Percentiles rank a stretch among this genome's conserved stretches.
Evolutionary conservation across 2,888 invertebrate species (phyloP).

Genomic region (Drosophila histrio): DNA sequence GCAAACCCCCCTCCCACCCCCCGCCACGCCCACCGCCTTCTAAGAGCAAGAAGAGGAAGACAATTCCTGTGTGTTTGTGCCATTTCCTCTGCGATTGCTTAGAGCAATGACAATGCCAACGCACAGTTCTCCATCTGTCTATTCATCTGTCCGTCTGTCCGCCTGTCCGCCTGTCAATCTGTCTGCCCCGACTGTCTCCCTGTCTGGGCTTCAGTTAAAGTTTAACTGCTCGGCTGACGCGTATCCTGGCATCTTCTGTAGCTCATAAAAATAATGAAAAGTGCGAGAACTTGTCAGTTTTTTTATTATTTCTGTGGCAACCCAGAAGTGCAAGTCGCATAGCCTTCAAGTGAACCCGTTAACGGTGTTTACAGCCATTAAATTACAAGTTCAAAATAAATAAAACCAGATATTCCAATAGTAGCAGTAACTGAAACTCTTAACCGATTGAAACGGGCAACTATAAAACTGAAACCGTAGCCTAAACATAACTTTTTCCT

Average conservation of each 20-base stretch:
- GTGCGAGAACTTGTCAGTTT: constrained; percentile 44
- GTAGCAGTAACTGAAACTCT: too few species aligned
- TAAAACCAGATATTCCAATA: background rate
- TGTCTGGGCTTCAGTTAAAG: constrained; percentile 12
- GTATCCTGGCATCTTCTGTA: constrained; percentile 22
- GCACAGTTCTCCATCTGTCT: constrained; percentile 5
- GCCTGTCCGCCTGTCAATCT: background rate
- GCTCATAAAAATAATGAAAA: constrained; percentile 48
- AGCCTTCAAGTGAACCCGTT: background rate
- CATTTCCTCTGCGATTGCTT: constrained; percentile 15
- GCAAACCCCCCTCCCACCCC: background rate
- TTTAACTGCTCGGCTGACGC: constrained; percentile 29
- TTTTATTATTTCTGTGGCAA: constrained; percentile 22
- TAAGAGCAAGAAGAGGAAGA: background rate
- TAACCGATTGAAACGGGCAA: too few species aligned
- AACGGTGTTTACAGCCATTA: background rate
- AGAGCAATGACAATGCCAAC: constrained; percentile 10
- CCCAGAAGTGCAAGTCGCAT: background rate
- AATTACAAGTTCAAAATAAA: background rate
- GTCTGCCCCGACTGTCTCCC: background rate
- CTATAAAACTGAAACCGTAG: too few species aligned
- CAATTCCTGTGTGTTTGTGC: constrained; percentile 6
- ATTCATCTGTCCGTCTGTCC: constrained; percentile 1
- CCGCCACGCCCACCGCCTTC: background rate
- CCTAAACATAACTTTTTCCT: too few species aligned